phyloP scores from a whole-genome alignment of 1,140 invertebrate genomes.

The Plectrocnemia conspersa region DNA sequence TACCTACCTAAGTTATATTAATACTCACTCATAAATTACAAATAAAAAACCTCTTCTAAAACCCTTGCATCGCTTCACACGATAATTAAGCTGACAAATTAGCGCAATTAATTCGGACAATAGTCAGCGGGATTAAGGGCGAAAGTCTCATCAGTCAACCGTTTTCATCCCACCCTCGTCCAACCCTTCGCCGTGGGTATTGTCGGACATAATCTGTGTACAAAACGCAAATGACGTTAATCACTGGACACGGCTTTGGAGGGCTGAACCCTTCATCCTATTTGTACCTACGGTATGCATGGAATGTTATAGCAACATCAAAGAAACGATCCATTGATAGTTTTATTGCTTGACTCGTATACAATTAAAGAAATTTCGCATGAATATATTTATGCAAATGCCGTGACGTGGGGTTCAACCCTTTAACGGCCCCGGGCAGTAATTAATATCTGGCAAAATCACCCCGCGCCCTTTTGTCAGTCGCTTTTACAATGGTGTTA shows the following conservation, averaged over 20 bases:
- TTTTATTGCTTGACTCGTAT: too few relatives aligned
- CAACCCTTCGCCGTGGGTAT: constrained; percentile 1
- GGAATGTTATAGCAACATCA: too few relatives aligned
- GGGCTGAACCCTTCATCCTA: too few relatives aligned
- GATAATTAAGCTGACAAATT: constrained; percentile 22
- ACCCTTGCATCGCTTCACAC: background rate
- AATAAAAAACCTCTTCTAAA: background rate
- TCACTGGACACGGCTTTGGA: constrained; percentile 14
- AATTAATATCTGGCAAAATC: constrained; percentile 27
- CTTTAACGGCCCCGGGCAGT: constrained; percentile 16
- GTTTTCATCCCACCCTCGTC: background rate
- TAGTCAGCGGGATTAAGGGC: constrained; percentile 10
- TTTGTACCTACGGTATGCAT: too few relatives aligned
- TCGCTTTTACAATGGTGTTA: constrained; percentile 19
- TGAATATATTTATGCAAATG: constrained; percentile 16
- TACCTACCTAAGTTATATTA: too few relatives aligned
- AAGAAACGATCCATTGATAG: too few relatives aligned
- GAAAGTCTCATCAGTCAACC: constrained; percentile 6
- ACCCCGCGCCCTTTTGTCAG: constrained; percentile 18
- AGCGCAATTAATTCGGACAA: constrained; percentile 6
- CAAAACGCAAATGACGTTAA: constrained; percentile 23
- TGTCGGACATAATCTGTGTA: constrained; percentile 20
- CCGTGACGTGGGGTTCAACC: constrained; percentile 12
- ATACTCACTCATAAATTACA: too few relatives aligned
- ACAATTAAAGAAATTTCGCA: background rate